These are phyloP conservation scores for Rhagologus leucostigma DNA, from an alignment of 2,113 vertebrate genomes.

Conservation along the genomic window DNA sequence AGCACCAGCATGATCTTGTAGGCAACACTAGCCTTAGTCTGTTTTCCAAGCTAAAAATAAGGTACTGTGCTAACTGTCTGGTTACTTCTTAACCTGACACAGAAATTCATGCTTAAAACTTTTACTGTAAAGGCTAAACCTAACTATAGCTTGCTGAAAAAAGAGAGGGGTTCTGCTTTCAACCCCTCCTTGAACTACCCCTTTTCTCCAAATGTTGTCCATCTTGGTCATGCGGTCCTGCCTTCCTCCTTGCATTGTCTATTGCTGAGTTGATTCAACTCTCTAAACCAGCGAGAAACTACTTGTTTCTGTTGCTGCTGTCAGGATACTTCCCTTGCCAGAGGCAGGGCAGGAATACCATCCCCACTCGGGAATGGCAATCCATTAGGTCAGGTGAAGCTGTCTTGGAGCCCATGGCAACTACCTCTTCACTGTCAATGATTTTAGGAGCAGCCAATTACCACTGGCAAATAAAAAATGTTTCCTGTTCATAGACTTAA, in stretches of 20 bases:
- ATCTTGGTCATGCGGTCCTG: not conserved
- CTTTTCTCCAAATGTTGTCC: not conserved
- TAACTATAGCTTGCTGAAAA: not conserved
- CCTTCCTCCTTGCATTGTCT: not conserved
- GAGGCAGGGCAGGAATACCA: not conserved
- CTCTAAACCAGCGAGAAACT: not conserved
- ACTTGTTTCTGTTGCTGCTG: not conserved
- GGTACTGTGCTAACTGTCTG: not conserved
- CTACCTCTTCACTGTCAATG: not conserved
- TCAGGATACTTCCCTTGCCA: not conserved
- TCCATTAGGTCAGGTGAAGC: not conserved
- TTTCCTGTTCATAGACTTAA: not conserved
- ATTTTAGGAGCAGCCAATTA: constrained; percentile 24
- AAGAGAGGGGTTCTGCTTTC: not conserved
- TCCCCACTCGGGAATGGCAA: not conserved
- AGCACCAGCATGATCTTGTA: not conserved
- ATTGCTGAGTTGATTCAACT: not conserved
- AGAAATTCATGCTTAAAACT: not conserved
- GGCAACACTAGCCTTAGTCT: not conserved
- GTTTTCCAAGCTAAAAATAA: not conserved
- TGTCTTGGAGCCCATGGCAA: not conserved
- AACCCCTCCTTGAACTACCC: not conserved
- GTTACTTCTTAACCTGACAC: not conserved
- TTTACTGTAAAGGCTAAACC: not conserved
- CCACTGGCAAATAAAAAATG: constrained; percentile 36